phyloP scores from a whole-genome alignment of 2,113 vertebrate species.

The Muntiacus muntjak region DNA sequence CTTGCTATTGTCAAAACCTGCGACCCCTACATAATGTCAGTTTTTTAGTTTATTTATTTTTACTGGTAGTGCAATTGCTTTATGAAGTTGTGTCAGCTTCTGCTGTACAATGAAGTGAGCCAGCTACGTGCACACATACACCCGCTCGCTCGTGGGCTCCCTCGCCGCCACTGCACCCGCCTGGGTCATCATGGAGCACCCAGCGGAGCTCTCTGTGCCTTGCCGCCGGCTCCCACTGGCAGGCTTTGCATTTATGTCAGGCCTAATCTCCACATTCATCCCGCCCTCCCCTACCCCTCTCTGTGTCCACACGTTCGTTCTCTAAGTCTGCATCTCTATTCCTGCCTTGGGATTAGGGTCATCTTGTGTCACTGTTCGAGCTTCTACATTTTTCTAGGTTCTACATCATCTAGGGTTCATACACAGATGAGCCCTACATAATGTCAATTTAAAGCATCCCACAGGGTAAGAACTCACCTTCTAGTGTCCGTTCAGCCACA shows the following conservation, averaged over 20 bases:
- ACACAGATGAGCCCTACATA: background rate
- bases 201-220: background rate
- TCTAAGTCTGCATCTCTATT: background rate
- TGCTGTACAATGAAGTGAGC: background rate
- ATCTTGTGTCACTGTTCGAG: background rate
- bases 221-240: background rate
- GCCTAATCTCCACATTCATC: background rate
- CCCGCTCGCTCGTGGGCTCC: background rate
- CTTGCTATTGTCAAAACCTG: background rate
- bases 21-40: background rate
- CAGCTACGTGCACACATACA: background rate
- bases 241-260: background rate
- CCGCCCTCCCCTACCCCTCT: background rate
- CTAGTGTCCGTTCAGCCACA: background rate
- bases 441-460: background rate
- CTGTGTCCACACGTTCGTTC: background rate
- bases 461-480: background rate
- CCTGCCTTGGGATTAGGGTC: background rate
- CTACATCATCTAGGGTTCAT: background rate
- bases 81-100: background rate
- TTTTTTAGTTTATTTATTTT: background rate
- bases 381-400: background rate
- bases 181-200: background rate
- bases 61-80: background rate
- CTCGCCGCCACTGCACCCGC: background rate